A percentile compares a stretch with the other conserved stretches of the same genome.
Conservation (phyloP, 2,797 vertebrate genomes). For the Oreonectes daqikongensis region DNA sequence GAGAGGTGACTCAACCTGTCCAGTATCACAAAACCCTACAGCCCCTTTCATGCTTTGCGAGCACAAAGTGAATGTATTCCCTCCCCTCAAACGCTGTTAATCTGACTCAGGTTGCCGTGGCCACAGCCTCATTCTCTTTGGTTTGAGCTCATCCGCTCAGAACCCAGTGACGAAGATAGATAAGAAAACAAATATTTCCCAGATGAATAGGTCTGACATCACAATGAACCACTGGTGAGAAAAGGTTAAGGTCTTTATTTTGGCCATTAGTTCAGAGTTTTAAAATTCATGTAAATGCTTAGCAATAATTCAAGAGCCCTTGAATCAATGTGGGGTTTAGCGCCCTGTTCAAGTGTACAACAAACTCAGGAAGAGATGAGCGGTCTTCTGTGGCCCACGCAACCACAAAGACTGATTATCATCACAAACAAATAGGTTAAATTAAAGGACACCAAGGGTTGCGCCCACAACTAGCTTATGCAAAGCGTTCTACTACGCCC, state of each 20-base stretch:
- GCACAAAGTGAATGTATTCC: slow-evolving; percentile 6
- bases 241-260: background rate
- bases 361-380: background rate
- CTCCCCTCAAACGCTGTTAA: background rate
- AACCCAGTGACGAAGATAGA: background rate
- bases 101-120: slow-evolving; percentile 6
- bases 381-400: background rate
- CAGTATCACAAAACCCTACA: background rate
- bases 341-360: background rate
- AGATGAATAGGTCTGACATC: slow-evolving; percentile 7
- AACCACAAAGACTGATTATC: background rate
- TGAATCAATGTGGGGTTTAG: background rate
- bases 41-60: background rate
- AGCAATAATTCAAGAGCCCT: background rate
- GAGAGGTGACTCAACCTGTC: slow-evolving; percentile 1
- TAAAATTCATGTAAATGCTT: background rate
- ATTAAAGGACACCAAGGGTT: background rate
- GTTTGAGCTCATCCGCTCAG: background rate
- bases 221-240: background rate
- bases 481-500: background rate
- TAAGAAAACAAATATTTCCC: background rate
- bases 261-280: background rate
- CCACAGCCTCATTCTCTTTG: background rate
- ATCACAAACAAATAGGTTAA: background rate
- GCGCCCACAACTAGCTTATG: background rate